Conservation (phyloP, 2,113 vertebrate genomes). For the Pterocles burchelli region DNA sequence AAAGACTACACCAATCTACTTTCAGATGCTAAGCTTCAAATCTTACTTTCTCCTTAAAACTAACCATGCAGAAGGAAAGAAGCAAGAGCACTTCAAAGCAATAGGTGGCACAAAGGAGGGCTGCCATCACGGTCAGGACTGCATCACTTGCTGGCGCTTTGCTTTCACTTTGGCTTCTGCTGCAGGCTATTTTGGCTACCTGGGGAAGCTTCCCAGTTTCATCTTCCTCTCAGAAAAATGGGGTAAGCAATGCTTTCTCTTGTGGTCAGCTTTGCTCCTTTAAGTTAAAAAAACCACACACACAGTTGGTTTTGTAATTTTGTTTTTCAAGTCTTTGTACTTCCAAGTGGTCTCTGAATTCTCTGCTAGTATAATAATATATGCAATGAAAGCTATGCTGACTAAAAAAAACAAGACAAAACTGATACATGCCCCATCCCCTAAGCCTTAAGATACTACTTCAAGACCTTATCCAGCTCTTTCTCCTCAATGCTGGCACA, state of each 20-base stretch:
- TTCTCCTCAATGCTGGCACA: background rate
- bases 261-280: background rate
- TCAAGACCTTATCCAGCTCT: background rate
- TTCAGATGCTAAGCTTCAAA: background rate
- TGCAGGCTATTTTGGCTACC: background rate
- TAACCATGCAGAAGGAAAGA: background rate
- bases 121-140: background rate
- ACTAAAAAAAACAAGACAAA: background rate
- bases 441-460: background rate
- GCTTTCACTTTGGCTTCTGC: background rate
- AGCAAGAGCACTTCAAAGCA: background rate
- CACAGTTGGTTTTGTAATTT: too few species aligned
- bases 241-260: background rate
- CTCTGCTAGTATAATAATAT: background rate
- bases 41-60: background rate
- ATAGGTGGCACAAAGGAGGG: background rate
- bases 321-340: background rate
- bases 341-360: background rate
- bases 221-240: background rate
- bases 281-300: background rate
- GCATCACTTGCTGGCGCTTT: fast-evolving
- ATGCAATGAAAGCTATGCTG: background rate
- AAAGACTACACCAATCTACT: background rate
- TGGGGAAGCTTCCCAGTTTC: background rate
- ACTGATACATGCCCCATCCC: fast-evolving